Conservation (phyloP, 2,888 invertebrate species). For the Meghimatium bilineatum region DNA sequence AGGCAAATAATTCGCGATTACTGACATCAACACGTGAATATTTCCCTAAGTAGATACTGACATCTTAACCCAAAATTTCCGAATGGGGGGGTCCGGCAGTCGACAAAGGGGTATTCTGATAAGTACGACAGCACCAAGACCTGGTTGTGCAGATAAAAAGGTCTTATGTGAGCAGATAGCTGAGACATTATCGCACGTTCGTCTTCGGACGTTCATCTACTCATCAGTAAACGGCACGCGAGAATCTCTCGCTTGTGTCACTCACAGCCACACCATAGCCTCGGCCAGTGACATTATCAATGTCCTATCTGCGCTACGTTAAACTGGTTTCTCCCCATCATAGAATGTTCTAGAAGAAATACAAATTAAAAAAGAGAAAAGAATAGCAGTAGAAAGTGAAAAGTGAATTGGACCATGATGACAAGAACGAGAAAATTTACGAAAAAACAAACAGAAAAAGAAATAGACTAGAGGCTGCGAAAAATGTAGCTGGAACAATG, state of each 20-base stretch:
- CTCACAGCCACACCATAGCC: not conserved
- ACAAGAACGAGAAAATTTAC: not conserved
- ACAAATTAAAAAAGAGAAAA: not conserved
- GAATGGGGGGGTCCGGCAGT: not conserved
- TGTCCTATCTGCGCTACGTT: not conserved
- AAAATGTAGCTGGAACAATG: no score
- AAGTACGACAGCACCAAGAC: not conserved
- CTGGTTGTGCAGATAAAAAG: not conserved
- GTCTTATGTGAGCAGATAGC: not conserved
- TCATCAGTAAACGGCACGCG: not conserved
- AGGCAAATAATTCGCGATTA: not conserved
- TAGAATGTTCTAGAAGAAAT: not conserved
- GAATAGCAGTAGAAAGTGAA: not conserved
- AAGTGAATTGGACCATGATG: no score
- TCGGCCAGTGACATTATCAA: slow-evolving; percentile 4
- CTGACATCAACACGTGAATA: not conserved
- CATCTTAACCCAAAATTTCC: not conserved
- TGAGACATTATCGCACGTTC: not conserved
- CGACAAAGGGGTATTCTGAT: not conserved
- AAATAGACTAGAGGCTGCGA: not conserved
- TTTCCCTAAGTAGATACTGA: not conserved
- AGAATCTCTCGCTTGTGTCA: slow-evolving; percentile 11
- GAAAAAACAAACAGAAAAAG: not conserved
- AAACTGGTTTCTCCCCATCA: not conserved
- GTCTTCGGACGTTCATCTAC: not conserved